Evolutionary conservation across 2,113 vertebrate species (phyloP).

Genomic region (Saimiri boliviensis): DNA sequence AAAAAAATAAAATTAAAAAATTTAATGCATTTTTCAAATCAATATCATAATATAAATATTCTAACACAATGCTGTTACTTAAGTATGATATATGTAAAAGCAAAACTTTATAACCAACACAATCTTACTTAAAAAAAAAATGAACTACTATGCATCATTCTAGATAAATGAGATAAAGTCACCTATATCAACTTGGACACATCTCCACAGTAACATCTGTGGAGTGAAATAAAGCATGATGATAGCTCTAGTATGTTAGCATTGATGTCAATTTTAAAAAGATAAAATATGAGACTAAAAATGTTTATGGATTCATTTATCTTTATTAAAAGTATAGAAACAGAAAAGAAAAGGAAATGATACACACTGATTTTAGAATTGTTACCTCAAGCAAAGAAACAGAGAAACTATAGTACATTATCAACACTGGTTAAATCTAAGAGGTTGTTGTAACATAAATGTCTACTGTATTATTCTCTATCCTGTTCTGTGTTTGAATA

Average conservation of each 20-base stretch:
- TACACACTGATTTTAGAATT: background rate
- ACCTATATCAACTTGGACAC: background rate
- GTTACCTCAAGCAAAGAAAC: background rate
- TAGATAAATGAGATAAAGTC: conserved; percentile 13
- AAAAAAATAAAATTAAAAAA: conserved; percentile 61
- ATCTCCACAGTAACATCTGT: background rate
- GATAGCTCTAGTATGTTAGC: background rate
- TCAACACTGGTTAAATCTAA: background rate
- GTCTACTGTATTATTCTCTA: background rate
- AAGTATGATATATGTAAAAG: background rate
- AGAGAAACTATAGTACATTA: background rate
- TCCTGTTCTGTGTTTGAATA: background rate
- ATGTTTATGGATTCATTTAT: background rate
- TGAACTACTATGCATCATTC: background rate
- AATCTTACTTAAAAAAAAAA: conserved; percentile 2
- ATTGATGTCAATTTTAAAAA: conserved; percentile 24
- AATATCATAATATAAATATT: background rate
- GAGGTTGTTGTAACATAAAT: background rate
- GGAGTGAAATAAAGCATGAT: background rate
- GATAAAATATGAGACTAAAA: background rate
- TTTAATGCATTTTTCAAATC: conserved; percentile 32
- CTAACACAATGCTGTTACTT: background rate
- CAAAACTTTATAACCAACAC: background rate
- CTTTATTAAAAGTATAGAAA: conserved; percentile 27
- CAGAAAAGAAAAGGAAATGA: background rate